Base-by-base conservation (phyloP, 2,888 invertebrate genomes). In the Aleiodes leptofemur region DNA sequence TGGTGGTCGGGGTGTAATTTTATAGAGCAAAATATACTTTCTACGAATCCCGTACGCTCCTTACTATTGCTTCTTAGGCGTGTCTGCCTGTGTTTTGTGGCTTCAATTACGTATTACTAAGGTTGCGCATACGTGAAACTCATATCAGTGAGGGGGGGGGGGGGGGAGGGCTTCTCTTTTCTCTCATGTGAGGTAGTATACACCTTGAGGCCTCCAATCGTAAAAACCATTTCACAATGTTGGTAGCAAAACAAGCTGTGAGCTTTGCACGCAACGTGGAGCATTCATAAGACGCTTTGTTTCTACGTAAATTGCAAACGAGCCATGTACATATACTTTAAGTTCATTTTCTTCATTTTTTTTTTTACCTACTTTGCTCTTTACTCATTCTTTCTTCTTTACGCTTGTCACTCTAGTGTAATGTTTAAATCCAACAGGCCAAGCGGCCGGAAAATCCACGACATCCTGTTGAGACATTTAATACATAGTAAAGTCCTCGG, bases 21-120 rank as follows among this genome's bases (percentile, higher is more conserved):
- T 84, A 85, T 84, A 84, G 81, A 82, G 81, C 78, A 78, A 75
- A 82, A 82, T 82, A 79, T 76, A 81, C 81, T 80, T 87, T 87
- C 86, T 82, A 80, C 81, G 87, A 87, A 87, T 83, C 82, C 70
- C 29, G 43, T 64, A 14, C 80, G 82, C 84, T 84, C 83, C 80
- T 78, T 82, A 77, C 79, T 77, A 78, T 81, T 53, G 9, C 14
- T 53, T 53, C 53, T 84, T 82, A 82, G 76, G 78, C 16, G 16
- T 79, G 81, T 81, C 80, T 79, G 82, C 81, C 81, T 77, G 72
- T 75, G 77, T 53, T 53, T 23, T 53, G 16, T 78, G 76, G 77
- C 76, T 83, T 84, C 83, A 83, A 84, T 85, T 86, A 83, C 81
- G 78, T 43, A 16, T 16, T 14, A 53, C 16, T 9, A 16, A 53